Evolutionary conservation across 2,888 invertebrate genomes (phyloP), one percentile per base, ranked within the genome.

Genomic region (Choristoneura rosaceana): DNA sequence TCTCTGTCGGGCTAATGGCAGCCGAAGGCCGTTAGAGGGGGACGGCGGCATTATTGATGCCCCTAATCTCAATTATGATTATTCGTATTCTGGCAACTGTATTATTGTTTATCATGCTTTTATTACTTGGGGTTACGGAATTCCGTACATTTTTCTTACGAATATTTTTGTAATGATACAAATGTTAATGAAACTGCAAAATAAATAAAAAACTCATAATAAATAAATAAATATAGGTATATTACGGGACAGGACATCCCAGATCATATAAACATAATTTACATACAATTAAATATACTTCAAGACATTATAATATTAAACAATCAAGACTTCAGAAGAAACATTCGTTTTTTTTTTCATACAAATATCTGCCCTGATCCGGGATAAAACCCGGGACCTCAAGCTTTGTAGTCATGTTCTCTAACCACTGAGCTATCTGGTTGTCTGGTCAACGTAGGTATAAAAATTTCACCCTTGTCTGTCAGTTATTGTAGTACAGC

Each of bases 31-130:
- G 68, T 70, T 67, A 45, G 74, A 70, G 70, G 75, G 68, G 68
- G 68, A 73, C 50, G 68, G 34, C 59, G 61, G 52, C 60, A 59
- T 69, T 74, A 71, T 71, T 71, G 73, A 75, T 74, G 74, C 69
- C 68, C 70, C 74, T 80, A 79, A 79, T 81, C 80, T 78, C 76
- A 70, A 76, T 77, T 70, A 70, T 78, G 73, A 81, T 82, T 81
- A 80, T 78, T 81, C 80, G 77, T 75, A 74, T 74, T 77, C 75
- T 73, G 63, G 73, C 68, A 69, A 75, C 74, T 75, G 67, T 74
- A 75, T 77, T 79, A 76, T 77, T 62, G 75, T 76, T 79, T 76
- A 62, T 71, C 17, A 67, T 71, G 61, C 43, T n/a, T 71, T 15
- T 34, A 14, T 59, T 63, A 47, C 14, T n/a, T 50, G 59, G 73